phyloP scores from a whole-genome alignment of 2,797 vertebrate genomes.

The Sebastiscus tertius region DNA sequence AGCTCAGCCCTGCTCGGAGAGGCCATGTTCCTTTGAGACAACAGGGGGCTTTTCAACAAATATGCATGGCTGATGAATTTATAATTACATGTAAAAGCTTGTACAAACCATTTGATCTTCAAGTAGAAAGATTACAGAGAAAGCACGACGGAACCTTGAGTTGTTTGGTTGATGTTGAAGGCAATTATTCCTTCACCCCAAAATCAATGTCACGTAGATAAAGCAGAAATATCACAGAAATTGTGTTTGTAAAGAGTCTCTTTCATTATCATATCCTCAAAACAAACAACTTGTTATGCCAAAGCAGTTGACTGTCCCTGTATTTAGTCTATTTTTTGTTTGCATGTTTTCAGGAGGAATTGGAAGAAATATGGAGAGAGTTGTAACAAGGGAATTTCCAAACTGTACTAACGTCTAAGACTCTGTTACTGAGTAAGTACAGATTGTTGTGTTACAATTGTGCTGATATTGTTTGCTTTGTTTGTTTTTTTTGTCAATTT shows the following conservation, averaged over 20 bases:
- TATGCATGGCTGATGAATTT: conserved; percentile 26
- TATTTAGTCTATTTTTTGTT: conserved; percentile 41
- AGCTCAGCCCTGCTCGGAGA: conserved; percentile 23
- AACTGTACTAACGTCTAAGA: conserved; percentile 97
- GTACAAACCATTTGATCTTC: conserved; percentile 37
- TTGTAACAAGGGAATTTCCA: conserved; percentile 94
- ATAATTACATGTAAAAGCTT: conserved; percentile 31
- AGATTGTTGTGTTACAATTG: conserved; percentile 64
- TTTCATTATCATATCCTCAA: not conserved
- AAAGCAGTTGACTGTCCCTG: conserved; percentile 4
- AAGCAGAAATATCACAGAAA: not conserved
- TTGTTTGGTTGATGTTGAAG: conserved; percentile 21
- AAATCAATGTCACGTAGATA: conserved; percentile 14
- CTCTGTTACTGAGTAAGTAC: conserved; percentile 67
- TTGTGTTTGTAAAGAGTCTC: not conserved
- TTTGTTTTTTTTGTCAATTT: conserved; percentile 26
- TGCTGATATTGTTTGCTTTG: conserved; percentile 64
- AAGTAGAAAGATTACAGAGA: conserved; percentile 8
- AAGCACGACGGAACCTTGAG: not conserved
- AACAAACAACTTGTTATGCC: not conserved
- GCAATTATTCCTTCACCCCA: not conserved
- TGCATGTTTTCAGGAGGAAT: conserved; percentile 85
- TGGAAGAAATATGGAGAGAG: conserved; percentile 89
- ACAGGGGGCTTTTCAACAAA: conserved; percentile 34
- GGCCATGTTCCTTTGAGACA: conserved; percentile 18